Percentiles rank a stretch among this genome's conserved stretches.
phyloP scores from a whole-genome alignment of 2,113 vertebrate species.

The Ascaphus truei region DNA sequence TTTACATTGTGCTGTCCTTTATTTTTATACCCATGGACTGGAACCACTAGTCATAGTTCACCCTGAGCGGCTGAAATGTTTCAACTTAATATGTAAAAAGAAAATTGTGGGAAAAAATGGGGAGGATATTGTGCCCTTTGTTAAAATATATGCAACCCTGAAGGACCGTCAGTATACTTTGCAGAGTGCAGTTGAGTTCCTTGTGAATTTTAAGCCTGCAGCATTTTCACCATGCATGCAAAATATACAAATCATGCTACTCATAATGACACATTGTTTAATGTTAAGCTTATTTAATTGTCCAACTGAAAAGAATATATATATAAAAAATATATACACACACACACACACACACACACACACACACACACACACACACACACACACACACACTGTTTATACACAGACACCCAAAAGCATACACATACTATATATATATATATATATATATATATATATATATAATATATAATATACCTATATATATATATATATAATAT shows the following conservation, averaged over 20 bases:
- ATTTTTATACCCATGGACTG: neutral
- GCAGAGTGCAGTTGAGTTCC: neutral
- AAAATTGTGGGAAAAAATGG: neutral
- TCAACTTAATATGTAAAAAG: neutral
- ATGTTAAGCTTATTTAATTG: no score
- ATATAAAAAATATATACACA: no score
- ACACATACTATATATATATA: no score
- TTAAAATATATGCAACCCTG: slow-evolving; percentile 1
- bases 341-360: no score
- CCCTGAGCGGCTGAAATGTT: neutral
- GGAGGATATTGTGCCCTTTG: neutral
- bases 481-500: no score
- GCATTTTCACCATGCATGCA: neutral
- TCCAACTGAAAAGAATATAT: no score
- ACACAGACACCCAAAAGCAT: no score
- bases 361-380: no score
- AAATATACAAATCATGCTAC: neutral
- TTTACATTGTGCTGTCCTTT: neutral
- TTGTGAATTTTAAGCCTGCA: neutral
- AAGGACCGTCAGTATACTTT: neutral
- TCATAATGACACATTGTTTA: neutral
- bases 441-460: no score
- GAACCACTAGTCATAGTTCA: neutral
- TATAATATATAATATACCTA: no score
- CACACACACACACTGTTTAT: no score